phyloP scores from a whole-genome alignment of 2,888 invertebrate species.

The Zygothrica quintamaculata region DNA sequence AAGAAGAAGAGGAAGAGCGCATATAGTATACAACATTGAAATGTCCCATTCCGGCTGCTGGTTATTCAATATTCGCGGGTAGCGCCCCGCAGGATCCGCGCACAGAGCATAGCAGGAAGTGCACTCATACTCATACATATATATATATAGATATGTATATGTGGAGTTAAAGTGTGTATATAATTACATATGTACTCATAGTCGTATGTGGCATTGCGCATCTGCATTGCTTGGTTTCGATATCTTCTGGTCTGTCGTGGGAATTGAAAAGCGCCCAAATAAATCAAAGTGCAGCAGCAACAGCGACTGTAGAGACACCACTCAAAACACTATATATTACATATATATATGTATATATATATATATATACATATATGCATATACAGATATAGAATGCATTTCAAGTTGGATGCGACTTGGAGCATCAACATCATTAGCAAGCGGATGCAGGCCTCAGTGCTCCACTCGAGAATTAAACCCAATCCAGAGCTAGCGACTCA shows the following conservation, averaged over 20 bases:
- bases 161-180: neutral
- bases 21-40: conserved; percentile 8
- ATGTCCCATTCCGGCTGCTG: conserved; percentile 37
- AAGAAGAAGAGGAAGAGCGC: conserved; percentile 1
- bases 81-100: conserved; percentile 50
- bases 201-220: conserved; percentile 15
- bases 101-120: conserved; percentile 66
- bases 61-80: conserved; percentile 80
- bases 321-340: conserved; percentile 3
- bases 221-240: conserved; percentile 40
- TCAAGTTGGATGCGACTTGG: conserved; percentile 32
- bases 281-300: conserved; percentile 72
- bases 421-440: conserved; percentile 68
- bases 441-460: conserved; percentile 77
- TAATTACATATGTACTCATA: conserved; percentile 13
- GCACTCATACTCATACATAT: conserved; percentile 22
- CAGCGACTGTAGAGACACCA: conserved; percentile 7
- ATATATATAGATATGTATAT: neutral
- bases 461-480: conserved; percentile 49
- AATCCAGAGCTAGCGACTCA: conserved; percentile 21
- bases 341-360: conserved; percentile 9
- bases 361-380: conserved; percentile 6
- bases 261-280: conserved; percentile 70
- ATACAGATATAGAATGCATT: conserved; percentile 25
- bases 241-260: conserved; percentile 64